Base-by-base conservation (phyloP, 2,113 vertebrate genomes). In the Ceyx margarethae region DNA sequence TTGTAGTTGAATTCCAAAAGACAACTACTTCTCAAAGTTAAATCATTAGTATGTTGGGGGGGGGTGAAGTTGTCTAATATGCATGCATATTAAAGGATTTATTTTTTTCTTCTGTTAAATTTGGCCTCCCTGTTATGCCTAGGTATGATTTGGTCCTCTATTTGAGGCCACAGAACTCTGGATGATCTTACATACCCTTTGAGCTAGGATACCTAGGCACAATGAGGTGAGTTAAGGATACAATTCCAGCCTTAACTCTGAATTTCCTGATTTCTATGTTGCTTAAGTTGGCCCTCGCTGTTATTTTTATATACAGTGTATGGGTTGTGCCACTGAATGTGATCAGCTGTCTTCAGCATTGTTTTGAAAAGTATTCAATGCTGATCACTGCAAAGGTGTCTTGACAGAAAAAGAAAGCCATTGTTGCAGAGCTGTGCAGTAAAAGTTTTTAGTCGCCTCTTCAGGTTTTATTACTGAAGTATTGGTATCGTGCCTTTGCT, bases 201-300 rank as follows among this genome's bases (percentile, higher is more conserved):
- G 94, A 95, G 96, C 94, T 97, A 96, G 95, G 94, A 96, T 95
- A 96, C 95, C 89, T 96, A 96, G 95, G 94, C 93, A 95, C 95
- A 82, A 87, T 80, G 84, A 96, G 95, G 95, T 96, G 96, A 96
- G 93, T 95, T 96, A 95, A 96, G 96, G 94, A 87, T 87, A 94
- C 86, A 15, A 13, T 87, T 95, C 89, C 76, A 93, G 89, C 96
- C 94, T 96, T 96, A 96, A 95, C 95, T 96, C 96, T 92, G 84
- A 85, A 93, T 94, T 94, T 90, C 66, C 77, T 91, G 74, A 73
- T 87, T 91, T 90, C 87, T 90, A 5, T 92, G 64, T 91, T 93
- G 76, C 81, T 81, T 77, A 19, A 79, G 14, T 86, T 86, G 73
- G 75, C 53, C 64, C 46, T 74, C 85, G 77, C 43, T 71, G 13